Conservation (phyloP, 2,113 vertebrate genomes). For the Spea bombifrons region DNA sequence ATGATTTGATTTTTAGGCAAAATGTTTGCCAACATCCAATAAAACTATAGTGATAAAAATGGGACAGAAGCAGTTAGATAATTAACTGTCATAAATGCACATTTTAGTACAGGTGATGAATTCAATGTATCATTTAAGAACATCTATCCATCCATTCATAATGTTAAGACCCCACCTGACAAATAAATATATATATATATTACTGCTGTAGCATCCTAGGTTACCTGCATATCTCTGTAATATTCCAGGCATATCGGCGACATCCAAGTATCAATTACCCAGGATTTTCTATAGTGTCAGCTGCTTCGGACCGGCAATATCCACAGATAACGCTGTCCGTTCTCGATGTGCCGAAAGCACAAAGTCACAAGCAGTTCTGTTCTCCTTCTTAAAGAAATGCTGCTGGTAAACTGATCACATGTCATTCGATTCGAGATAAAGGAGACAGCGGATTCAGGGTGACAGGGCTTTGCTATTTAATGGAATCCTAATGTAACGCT, state of each 20-base stretch:
- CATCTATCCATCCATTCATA: no score
- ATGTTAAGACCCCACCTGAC: no score
- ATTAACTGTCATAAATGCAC: no score
- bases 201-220: neutral
- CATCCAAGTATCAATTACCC: neutral
- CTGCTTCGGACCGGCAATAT: neutral
- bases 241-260: neutral
- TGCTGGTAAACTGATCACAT: neutral
- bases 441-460: constrained; percentile 25
- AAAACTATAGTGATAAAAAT: no score
- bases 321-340: neutral
- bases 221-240: neutral
- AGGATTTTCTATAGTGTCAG: neutral
- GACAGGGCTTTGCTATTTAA: constrained; percentile 36
- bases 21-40: no score
- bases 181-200: no score
- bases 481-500: constrained; percentile 15
- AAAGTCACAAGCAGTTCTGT: constrained; percentile 14
- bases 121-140: no score
- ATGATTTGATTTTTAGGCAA: no score
- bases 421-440: constrained; percentile 34
- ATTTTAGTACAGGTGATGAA: no score
- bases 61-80: no score
- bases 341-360: constrained; percentile 15
- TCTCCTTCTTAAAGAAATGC: constrained; percentile 33